Evolutionary conservation across 2,888 invertebrate species (phyloP), one percentile per base, ranked within the genome.

Genomic region (Aethes cnicana): DNA sequence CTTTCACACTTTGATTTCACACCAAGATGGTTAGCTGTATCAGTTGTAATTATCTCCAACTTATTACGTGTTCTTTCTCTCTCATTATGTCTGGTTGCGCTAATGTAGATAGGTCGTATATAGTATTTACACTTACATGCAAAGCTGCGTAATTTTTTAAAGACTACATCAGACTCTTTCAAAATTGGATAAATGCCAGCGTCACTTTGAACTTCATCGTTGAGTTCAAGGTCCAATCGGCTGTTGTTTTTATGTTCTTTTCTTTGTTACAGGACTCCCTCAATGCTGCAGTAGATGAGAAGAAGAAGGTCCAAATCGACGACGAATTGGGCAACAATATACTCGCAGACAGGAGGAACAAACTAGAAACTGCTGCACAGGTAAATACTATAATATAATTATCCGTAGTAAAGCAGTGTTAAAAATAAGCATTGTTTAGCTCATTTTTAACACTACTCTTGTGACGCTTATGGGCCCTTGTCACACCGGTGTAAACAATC

Each of bases 351-450:
- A 76, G 89, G 58, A 71, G 90, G 47, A 90, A 73, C 56, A 87
- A 90, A 59, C 80, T 92, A 25, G 92, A 92, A 75, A 92, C 91
- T 57, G 90, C 91, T 30, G 91, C 92, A 47, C 92, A 90, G 79
- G 91, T 91, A 69, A 73, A 68, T 62, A 28, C 3, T 4, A 14
- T 2, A 26, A 14, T 17, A 21, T 25, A n/a, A 25, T 1, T 26
- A 12, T n/a, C n/a, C n/a, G n/a, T n/a, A n/a, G n/a, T n/a, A n/a
- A n/a, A n/a, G n/a, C n/a, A n/a, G n/a, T n/a, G n/a, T n/a, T n/a
- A n/a, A n/a, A n/a, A n/a, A n/a, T n/a, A n/a, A n/a, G n/a, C n/a
- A n/a, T n/a, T n/a, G n/a, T n/a, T n/a, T n/a, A n/a, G n/a, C n/a
- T n/a, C n/a, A n/a, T n/a, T n/a, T n/a, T n/a, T n/a, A n/a, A n/a